phyloP scores from a whole-genome alignment of 2,797 vertebrate species.

The Helarctos malayanus region DNA sequence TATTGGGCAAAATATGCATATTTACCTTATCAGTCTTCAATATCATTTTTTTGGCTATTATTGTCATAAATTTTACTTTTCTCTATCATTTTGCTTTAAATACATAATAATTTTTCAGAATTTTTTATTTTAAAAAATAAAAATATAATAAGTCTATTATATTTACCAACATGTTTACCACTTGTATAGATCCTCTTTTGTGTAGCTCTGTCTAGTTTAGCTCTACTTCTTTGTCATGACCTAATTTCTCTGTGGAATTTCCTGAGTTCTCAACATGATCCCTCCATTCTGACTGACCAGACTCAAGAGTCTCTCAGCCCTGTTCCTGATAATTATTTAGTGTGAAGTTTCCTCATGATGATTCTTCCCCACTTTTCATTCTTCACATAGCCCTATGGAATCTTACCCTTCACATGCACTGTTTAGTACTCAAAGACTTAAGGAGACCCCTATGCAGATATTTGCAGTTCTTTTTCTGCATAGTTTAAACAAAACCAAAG shows the following conservation, averaged over 20 bases:
- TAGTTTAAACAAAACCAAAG: constrained; percentile 15
- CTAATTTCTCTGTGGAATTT: not conserved
- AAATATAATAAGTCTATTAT: not conserved
- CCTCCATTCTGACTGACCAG: not conserved
- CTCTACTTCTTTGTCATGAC: not conserved
- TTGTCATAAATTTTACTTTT: not conserved
- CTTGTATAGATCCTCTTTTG: not conserved
- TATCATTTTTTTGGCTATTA: not conserved
- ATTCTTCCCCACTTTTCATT: not conserved
- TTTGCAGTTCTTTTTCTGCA: not conserved
- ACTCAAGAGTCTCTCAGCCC: not conserved
- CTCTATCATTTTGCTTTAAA: not conserved
- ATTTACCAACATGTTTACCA: not conserved
- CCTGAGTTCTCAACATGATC: not conserved
- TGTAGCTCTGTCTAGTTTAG: not conserved
- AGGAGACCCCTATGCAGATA: not conserved
- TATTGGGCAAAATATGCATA: not conserved
- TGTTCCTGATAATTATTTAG: not conserved
- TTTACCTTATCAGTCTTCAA: not conserved
- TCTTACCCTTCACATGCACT: not conserved
- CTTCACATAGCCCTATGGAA: not conserved
- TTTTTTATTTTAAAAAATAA: not conserved
- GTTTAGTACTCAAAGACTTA: not conserved
- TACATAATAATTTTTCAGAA: not conserved
- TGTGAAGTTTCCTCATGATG: not conserved